phyloP scores from a whole-genome alignment of 2,888 invertebrate genomes.

The Cremastobaeus sp. region DNA sequence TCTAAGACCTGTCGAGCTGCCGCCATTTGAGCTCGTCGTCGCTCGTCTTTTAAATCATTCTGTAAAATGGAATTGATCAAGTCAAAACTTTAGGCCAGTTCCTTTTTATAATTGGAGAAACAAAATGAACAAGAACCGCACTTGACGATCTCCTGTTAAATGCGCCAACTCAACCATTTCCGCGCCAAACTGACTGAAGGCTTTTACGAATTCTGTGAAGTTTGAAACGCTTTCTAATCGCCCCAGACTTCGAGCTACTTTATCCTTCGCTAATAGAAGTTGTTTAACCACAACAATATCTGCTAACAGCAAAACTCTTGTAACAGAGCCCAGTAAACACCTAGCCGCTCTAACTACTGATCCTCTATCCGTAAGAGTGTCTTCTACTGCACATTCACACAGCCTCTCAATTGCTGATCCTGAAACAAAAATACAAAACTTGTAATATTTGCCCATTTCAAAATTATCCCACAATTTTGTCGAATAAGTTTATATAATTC shows the following conservation, averaged over 20 bases:
- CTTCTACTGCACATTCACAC: slow-evolving; percentile 87
- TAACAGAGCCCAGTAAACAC: slow-evolving; percentile 95
- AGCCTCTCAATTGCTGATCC: slow-evolving; percentile 95
- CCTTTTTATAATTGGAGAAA: not conserved
- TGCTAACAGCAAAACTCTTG: slow-evolving; percentile 95
- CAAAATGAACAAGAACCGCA: slow-evolving; percentile 52
- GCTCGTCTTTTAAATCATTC: slow-evolving; percentile 94
- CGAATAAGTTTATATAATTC: too few relatives aligned
- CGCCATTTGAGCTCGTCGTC: slow-evolving; percentile 96
- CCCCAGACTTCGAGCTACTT: slow-evolving; percentile 90
- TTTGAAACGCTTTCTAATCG: slow-evolving; percentile 92
- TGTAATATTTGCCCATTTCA: not conserved
- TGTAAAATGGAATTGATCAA: too few relatives aligned
- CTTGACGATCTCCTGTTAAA: slow-evolving; percentile 88
- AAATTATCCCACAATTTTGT: too few relatives aligned
- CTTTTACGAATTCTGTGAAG: slow-evolving; percentile 98
- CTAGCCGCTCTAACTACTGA: slow-evolving; percentile 94
- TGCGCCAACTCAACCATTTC: slow-evolving; percentile 99
- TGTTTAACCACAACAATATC: slow-evolving; percentile 99
- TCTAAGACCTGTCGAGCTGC: slow-evolving; percentile 97
- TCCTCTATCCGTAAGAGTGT: slow-evolving; percentile 82
- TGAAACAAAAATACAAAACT: slow-evolving; percentile 74
- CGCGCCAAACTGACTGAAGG: slow-evolving; percentile 98
- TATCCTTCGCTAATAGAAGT: slow-evolving; percentile 95
- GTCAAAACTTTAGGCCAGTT: too few relatives aligned